phyloP scores from a whole-genome alignment of 2,113 vertebrate species.

The Pionites leucogaster region DNA sequence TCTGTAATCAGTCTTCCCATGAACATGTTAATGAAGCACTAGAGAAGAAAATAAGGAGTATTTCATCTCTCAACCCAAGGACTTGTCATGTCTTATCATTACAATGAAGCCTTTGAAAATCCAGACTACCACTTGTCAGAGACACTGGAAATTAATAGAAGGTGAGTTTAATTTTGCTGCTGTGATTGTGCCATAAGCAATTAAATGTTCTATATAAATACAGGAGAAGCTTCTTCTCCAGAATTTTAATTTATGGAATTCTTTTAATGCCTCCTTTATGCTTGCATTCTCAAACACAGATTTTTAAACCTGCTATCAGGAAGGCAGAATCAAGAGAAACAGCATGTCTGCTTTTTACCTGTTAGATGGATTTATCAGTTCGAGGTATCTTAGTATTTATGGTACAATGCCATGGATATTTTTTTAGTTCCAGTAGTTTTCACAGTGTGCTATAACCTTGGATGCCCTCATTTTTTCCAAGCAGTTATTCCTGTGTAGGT shows the following conservation, averaged over 20 bases:
- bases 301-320: not conserved
- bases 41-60: not conserved
- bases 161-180: constrained; percentile 70
- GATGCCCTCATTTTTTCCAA: not conserved
- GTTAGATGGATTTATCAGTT: not conserved
- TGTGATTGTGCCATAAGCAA: not conserved
- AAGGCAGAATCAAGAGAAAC: not conserved
- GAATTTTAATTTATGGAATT: not conserved
- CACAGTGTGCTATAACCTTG: not conserved
- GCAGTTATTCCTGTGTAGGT: not conserved
- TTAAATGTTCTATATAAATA: not conserved
- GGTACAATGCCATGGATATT: not conserved
- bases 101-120: constrained; percentile 63
- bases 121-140: constrained; percentile 80
- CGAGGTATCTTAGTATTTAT: not conserved
- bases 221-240: not conserved
- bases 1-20: not conserved
- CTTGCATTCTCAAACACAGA: not conserved
- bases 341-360: not conserved
- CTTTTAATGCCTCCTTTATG: not conserved
- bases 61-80: not conserved
- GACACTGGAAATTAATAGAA: constrained; percentile 77
- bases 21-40: not conserved
- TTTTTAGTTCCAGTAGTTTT: not conserved
- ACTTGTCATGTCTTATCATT: constrained; percentile 73